phyloP scores from a whole-genome alignment of 2,113 vertebrate species.

The Engraulis encrasicolus region DNA sequence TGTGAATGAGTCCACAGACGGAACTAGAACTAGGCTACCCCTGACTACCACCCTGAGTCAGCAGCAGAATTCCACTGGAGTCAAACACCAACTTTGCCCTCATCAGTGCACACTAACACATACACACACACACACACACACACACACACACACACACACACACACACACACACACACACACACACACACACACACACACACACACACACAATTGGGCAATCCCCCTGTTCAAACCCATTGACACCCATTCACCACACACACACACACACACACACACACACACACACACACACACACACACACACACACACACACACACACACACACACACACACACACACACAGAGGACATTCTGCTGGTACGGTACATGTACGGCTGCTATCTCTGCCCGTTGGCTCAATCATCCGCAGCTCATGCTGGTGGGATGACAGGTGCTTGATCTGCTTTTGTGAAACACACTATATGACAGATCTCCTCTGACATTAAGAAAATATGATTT shows the following conservation, averaged over 20 bases:
- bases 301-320: not conserved
- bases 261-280: constrained; percentile 26
- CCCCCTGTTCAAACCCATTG: too few relatives aligned
- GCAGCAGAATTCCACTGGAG: constrained; percentile 77
- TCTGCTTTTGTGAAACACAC: not conserved
- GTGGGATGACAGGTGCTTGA: not conserved
- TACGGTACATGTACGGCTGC: too few relatives aligned
- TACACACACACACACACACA: constrained; percentile 36
- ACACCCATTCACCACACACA: not conserved
- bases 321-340: not conserved
- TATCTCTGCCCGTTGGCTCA: not conserved
- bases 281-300: constrained; percentile 25
- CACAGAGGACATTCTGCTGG: too few relatives aligned
- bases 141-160: constrained; percentile 33
- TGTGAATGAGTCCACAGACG: constrained; percentile 72
- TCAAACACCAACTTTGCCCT: constrained; percentile 73
- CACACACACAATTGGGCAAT: not conserved
- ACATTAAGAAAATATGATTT: not conserved
- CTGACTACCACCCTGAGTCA: constrained; percentile 77
- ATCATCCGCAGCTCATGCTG: not conserved
- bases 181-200: constrained; percentile 44
- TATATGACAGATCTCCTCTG: not conserved
- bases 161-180: constrained; percentile 40
- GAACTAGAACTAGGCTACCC: constrained; percentile 67
- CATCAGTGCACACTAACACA: constrained; percentile 44